Percentiles rank a stretch among this genome's conserved stretches.
phyloP scores from a whole-genome alignment of 2,888 invertebrate genomes.

The Augochlorella aurata region DNA sequence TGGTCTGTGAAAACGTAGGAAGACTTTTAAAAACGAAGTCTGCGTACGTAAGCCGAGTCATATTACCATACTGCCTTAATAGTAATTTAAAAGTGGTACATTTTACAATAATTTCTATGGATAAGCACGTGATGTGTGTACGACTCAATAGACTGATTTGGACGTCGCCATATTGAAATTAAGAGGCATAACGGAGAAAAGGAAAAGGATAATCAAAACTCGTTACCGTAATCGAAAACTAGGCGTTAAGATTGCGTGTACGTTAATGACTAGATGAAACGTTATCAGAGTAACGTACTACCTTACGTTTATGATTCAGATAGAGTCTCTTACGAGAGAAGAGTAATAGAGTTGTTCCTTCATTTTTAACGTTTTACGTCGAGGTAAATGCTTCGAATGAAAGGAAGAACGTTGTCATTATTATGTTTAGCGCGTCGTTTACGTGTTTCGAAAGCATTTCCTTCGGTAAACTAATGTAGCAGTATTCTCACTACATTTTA shows the following conservation, averaged over 20 bases:
- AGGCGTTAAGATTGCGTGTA: constrained; percentile 59
- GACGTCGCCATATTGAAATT: constrained; percentile 55
- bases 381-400: constrained; percentile 39
- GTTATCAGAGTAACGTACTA: constrained; percentile 34
- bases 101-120: constrained; percentile 65
- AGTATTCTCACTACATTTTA: constrained; percentile 46
- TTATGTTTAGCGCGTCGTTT: constrained; percentile 40
- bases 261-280: constrained; percentile 42
- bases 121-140: constrained; percentile 50
- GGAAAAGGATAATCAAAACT: constrained; percentile 64
- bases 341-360: constrained; percentile 2
- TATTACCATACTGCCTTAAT: constrained; percentile 81
- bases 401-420: constrained; percentile 21
- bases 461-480: constrained; percentile 39
- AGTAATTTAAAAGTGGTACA: constrained; percentile 74
- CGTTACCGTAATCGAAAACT: constrained; percentile 67
- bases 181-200: constrained; percentile 34
- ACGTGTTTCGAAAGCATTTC: constrained; percentile 40
- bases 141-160: constrained; percentile 51
- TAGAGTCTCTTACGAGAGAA: constrained; percentile 41
- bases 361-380: constrained; percentile 15
- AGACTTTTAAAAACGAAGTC: constrained; percentile 48
- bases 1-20: constrained; percentile 38
- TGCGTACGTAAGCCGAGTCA: constrained; percentile 74
- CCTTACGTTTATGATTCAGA: constrained; percentile 38